phyloP scores from a whole-genome alignment of 2,797 vertebrate genomes.

The Lacerta viridis region DNA sequence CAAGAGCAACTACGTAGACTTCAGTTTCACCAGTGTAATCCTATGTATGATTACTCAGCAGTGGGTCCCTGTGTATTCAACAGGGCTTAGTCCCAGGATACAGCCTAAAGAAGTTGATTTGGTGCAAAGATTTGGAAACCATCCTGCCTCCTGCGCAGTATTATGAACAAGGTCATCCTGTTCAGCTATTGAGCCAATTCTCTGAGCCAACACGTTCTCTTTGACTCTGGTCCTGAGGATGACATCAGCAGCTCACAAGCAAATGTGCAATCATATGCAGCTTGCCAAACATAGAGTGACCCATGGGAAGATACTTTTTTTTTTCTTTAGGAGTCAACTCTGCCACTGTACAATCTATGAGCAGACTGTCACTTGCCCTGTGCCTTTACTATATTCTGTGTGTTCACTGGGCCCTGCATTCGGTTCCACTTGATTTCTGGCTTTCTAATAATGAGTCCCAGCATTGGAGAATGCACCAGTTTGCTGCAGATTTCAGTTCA shows the following conservation, averaged over 20 bases:
- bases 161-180: constrained; percentile 3
- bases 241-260: constrained; percentile 19
- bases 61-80: background rate
- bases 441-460: background rate
- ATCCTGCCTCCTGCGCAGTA: constrained; percentile 42
- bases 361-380: background rate
- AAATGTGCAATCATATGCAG: background rate
- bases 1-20: constrained; percentile 47
- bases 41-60: background rate
- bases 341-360: background rate
- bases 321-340: background rate
- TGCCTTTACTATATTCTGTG: background rate
- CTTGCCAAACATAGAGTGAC: background rate
- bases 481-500: background rate
- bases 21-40: constrained; percentile 33
- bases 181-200: constrained; percentile 1
- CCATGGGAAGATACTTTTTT: background rate
- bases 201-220: constrained; percentile 23
- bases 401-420: background rate
- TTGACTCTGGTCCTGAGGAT: constrained; percentile 11
- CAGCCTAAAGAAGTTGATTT: constrained; percentile 63
- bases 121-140: constrained; percentile 50
- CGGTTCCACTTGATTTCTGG: background rate
- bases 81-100: background rate
- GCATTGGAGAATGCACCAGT: background rate